Base-by-base conservation (phyloP, 1,140 invertebrate species). In the Zelostemma sp. region DNA sequence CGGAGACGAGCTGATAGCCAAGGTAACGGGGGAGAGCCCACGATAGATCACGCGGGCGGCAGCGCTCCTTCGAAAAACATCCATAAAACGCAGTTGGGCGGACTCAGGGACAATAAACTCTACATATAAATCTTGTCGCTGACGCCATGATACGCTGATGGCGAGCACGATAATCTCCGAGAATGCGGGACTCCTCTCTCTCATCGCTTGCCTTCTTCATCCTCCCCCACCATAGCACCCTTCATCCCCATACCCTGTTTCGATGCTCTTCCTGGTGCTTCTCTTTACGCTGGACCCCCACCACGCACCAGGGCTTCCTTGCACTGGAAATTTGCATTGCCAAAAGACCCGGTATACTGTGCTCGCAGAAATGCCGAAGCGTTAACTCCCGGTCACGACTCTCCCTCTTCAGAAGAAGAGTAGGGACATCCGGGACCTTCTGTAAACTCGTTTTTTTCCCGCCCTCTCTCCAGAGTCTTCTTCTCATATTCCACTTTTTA, bases 91-190 rank as follows among this genome's bases (percentile, higher is more conserved):
- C 84, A 85, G 84, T 85, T 85, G 84, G 84, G 84, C 83, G 83
- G 83, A 85, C 82, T 84, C 83, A 82, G 84, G 82, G 84, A 85
- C 84, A 85, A 85, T 85, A 85, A 85, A 85, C 84, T 85, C 83
- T 83, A 84, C 84, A 83, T 85, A 85, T 85, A 85, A 85, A 85
- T 85, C 84, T 85, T 85, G 80, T 80, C 80, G 79, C 78, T 84
- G 82, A 84, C 84, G 83, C 82, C 76, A 81, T 84, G 84, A 86
- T 86, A 86, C 84, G 81, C 81, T 86, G 84, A 86, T 86, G 84
- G 84, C 81, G 80, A 85, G 82, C 81, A 84, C 83, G 84, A 85
- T 85, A 85, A 85, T 85, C 84, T 85, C 80, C 80, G 81, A 83
- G 84, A 85, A 85, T 85, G 83, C 83, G 82, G 82, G 80, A 78